Base-by-base conservation (phyloP, 2,888 invertebrate genomes). In the Apoda limacodes region DNA sequence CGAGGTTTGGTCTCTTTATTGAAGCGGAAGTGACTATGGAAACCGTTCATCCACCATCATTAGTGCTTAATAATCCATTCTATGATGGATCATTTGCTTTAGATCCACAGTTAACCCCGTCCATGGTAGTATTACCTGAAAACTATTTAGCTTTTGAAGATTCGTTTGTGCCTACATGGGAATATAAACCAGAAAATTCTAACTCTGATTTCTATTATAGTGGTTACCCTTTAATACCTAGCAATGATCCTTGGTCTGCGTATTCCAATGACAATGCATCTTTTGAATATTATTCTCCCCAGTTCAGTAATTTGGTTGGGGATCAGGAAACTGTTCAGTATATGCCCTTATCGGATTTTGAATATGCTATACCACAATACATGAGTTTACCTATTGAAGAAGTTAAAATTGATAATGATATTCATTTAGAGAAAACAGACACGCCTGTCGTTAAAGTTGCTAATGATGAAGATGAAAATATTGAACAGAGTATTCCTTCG, bases 81-180 rank as follows among this genome's bases (percentile, higher is more conserved):
- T 82, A 82, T 43, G 75, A 80, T 40, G 71, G 69, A 26, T 64
- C 80, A 14, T 71, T 67, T 40, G 72, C 78, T 13, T 50, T 67
- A 32, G 60, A 67, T 46, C 45, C 65, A 12, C 64, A 69, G 37
- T 39, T 69, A 28, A 68, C 60, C 48, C 63, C 61, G 37, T 51
- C 58, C 22, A 60, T 72, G 51, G 60, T 78, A n/a, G 55, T 70
- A 32, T 46, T 82, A 42, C 82, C 82, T 25, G 81, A 82, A 46
- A 78, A 70, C 49, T 81, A 81, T 51, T 57, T 82, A 48, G 75
- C 78, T n/a, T 78, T 82, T 46, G 82, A 82, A 60, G 80, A 82
- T 57, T 70, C 78, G 4, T 82, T 76, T 52, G 75, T 80, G 32
- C 78, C 81, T 19, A 51, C 66, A 4, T 81, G 76, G 72, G 64